A percentile compares a stretch with the other conserved stretches of the same genome.
These are phyloP conservation scores for Tetheella fluctuosa DNA, from an alignment of 2,888 invertebrate genomes.

Conservation along the genomic window DNA sequence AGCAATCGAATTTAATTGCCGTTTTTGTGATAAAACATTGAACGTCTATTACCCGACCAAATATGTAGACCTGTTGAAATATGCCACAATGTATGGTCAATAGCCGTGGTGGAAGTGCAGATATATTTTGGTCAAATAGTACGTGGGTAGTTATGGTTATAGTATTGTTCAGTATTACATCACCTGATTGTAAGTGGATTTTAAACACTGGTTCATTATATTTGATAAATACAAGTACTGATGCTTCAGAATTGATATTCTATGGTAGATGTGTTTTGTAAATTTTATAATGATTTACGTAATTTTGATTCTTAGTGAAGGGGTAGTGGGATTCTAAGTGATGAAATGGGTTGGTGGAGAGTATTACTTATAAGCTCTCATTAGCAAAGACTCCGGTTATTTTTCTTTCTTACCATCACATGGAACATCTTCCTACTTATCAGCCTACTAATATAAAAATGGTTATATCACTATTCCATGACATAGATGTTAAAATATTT, in stretches of 20 bases:
- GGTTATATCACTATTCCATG: too few species aligned
- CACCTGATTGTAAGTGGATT: neutral
- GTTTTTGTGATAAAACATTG: slow-evolving; percentile 31
- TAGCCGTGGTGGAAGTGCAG: neutral
- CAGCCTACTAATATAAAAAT: too few species aligned
- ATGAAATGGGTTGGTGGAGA: too few species aligned
- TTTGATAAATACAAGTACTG: neutral
- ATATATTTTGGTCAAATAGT: slow-evolving; percentile 1
- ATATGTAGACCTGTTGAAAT: neutral
- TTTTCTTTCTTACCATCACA: too few species aligned
- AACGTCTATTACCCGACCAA: slow-evolving; percentile 17
- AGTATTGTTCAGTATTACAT: slow-evolving; percentile 4
- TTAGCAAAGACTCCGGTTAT: too few species aligned
- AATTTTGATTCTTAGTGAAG: neutral
- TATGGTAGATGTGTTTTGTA: neutral
- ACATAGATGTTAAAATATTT: too few species aligned
- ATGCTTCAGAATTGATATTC: neutral
- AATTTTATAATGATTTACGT: neutral
- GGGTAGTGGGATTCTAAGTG: neutral
- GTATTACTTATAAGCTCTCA: too few species aligned
- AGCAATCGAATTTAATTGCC: slow-evolving; percentile 46
- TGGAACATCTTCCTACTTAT: too few species aligned
- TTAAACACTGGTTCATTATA: neutral
- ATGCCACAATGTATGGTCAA: neutral
- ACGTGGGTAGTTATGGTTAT: neutral